Evolutionary conservation across 2,113 vertebrate species (phyloP).

Genomic region (Pelobates fuscus): DNA sequence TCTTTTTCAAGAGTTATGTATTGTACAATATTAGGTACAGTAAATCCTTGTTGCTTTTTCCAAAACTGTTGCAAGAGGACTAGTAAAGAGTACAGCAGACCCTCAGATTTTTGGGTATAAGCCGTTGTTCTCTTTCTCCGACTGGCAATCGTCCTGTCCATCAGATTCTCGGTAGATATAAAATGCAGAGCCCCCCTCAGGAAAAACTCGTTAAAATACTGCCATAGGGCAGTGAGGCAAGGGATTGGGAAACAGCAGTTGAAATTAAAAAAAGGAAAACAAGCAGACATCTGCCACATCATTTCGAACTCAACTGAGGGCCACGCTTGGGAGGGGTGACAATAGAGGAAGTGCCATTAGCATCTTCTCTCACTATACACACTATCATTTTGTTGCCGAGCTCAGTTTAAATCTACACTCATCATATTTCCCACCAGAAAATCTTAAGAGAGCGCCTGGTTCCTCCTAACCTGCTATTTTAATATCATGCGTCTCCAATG

Average conservation of each 20-base stretch:
- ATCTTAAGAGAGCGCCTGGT: too few relatives aligned
- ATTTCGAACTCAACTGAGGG: neutral
- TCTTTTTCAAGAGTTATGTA: too few relatives aligned
- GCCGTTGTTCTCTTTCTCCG: neutral
- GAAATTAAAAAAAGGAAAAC: constrained; percentile 14
- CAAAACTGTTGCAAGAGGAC: too few relatives aligned
- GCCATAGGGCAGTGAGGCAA: constrained; percentile 38
- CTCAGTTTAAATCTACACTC: too few relatives aligned
- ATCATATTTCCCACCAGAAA: too few relatives aligned
- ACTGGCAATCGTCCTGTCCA: neutral
- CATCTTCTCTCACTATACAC: neutral
- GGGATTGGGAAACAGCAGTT: neutral
- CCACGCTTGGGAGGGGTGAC: neutral
- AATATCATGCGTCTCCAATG: too few relatives aligned
- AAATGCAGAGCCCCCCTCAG: constrained; percentile 18
- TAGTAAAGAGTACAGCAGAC: too few relatives aligned
- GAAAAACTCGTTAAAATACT: constrained; percentile 43
- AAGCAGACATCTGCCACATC: constrained; percentile 10
- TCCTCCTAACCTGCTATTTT: too few relatives aligned
- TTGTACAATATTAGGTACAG: too few relatives aligned
- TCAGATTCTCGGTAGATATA: constrained; percentile 7
- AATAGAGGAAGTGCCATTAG: neutral
- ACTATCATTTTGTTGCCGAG: neutral
- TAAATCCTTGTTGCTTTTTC: too few relatives aligned
- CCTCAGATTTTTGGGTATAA: too few relatives aligned